A percentile compares a stretch with the other conserved stretches of the same genome.
These are phyloP conservation scores for Choloepus didactylus DNA, from an alignment of 2,797 vertebrate species.

Conservation along the genomic window DNA sequence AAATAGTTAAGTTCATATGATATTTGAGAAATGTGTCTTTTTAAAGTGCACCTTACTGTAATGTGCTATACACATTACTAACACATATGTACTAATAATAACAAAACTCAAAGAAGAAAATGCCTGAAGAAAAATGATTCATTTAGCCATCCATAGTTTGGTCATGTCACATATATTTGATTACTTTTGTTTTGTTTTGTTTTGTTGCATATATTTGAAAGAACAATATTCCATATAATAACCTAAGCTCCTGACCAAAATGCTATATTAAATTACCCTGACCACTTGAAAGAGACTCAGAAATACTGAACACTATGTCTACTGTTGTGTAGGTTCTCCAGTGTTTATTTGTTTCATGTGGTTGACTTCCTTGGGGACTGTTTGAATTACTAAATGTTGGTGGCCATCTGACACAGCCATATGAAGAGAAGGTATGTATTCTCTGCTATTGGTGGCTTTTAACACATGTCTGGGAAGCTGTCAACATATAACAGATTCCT, in stretches of 20 bases:
- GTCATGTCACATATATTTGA: not conserved
- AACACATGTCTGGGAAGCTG: not conserved
- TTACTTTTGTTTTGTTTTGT: not conserved
- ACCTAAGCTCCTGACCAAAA: not conserved
- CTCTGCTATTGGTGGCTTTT: conserved; percentile 24
- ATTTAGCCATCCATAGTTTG: not conserved
- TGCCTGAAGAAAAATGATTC: not conserved
- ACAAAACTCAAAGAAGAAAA: conserved; percentile 36
- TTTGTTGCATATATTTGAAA: no score
- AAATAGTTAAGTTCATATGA: not conserved
- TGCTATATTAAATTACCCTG: not conserved
- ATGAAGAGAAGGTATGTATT: not conserved
- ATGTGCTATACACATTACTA: not conserved
- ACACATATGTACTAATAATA: not conserved
- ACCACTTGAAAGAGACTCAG: not conserved
- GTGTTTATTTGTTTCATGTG: conserved; percentile 6
- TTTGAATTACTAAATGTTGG: conserved; percentile 36
- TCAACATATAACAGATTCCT: not conserved
- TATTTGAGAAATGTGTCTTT: conserved; percentile 16
- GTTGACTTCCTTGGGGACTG: not conserved
- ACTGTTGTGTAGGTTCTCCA: not conserved
- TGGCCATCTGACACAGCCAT: not conserved
- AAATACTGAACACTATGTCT: not conserved
- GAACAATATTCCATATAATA: not conserved
- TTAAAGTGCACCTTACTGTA: not conserved